Percentiles rank a stretch among this genome's conserved stretches.
These are phyloP conservation scores for Bufo bufo DNA, from an alignment of 2,113 vertebrate genomes.

Conservation along the genomic window DNA sequence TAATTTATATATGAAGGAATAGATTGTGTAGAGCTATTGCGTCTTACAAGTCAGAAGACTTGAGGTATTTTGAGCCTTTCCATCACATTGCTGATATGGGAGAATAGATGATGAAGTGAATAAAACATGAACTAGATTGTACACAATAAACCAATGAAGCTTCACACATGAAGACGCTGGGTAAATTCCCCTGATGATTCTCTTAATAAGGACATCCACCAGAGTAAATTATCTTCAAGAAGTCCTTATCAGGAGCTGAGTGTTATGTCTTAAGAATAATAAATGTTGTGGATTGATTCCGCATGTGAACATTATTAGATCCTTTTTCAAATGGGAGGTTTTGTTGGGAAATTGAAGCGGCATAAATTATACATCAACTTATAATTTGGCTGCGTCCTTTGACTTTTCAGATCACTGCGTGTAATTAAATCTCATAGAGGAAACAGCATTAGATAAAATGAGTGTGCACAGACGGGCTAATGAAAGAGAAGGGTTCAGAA, in stretches of 20 bases:
- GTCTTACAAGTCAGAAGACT: background rate
- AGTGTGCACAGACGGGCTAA: background rate
- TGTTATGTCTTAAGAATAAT: constrained; percentile 40
- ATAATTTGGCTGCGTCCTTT: constrained; percentile 29
- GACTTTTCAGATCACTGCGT: background rate
- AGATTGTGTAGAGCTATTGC: background rate
- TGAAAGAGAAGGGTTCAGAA: background rate
- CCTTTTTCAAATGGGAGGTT: constrained; percentile 15
- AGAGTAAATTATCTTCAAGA: constrained; percentile 46
- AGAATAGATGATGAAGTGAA: constrained; percentile 29
- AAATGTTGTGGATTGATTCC: constrained; percentile 22
- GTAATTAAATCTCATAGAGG: constrained; percentile 30
- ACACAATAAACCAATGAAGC: constrained; percentile 35
- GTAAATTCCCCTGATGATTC: constrained; percentile 38
- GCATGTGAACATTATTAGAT: constrained; percentile 22
- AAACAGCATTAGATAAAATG: constrained; percentile 10
- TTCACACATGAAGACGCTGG: constrained; percentile 24
- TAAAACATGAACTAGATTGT: constrained; percentile 41
- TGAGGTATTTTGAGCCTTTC: background rate
- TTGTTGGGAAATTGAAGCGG: constrained; percentile 7
- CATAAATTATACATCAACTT: constrained; percentile 47
- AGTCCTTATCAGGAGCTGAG: constrained; percentile 23
- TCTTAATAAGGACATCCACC: constrained; percentile 50
- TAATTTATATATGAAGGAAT: background rate
- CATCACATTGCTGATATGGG: constrained; percentile 17